Base-by-base conservation (phyloP, 2,888 invertebrate genomes). In the Melangyna quadrimaculata region DNA sequence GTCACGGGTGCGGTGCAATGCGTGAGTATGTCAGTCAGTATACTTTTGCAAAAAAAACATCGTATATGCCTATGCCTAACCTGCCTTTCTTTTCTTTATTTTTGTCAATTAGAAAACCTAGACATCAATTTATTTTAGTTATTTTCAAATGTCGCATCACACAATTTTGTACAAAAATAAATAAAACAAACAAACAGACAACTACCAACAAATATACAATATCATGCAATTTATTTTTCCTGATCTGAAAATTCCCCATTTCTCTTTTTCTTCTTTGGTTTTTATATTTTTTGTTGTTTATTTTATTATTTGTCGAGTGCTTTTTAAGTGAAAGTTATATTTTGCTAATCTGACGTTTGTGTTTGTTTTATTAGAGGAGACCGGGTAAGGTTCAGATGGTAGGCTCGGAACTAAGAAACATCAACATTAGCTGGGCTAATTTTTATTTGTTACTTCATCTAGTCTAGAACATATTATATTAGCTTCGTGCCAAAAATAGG, bases 291-390 rank as follows among this genome's bases (percentile, higher is more conserved):
- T 57, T 48, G 17, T 51, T 67, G 19, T 40, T 72, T 61, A 40
- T 65, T 29, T 27, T 61, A 35, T 45, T 48, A 32, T 61, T 69
- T 69, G 67, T 55, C 27, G 57, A 63, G 43, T 63, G 40, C 22
- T 48, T 70, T 61, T 37, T 51, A 83, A 83, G 83, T 83, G 83
- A 83, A 83, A 83, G 83, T 83, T 78, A 71, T 70, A 37, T n/a
- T 67, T n/a, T 67, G 40, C 19, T 45, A 17, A 40, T 61, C 24
- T 37, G 22, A 61, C 17, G 45, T 32, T 45, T 69, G 55, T 57
- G 45, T 45, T 45, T 69, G 63, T 48, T 67, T 48, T 59, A 19
- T n/a, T 14, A 22, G n/a, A 29, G 27, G 37, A 24, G 22, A 32
- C 53, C 3, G 43, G 63, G 40, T 5, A 9, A 61, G 4, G 37